These are phyloP conservation scores for Podilymbus podiceps DNA, from an alignment of 2,113 vertebrate genomes.

Conservation along the genomic window DNA sequence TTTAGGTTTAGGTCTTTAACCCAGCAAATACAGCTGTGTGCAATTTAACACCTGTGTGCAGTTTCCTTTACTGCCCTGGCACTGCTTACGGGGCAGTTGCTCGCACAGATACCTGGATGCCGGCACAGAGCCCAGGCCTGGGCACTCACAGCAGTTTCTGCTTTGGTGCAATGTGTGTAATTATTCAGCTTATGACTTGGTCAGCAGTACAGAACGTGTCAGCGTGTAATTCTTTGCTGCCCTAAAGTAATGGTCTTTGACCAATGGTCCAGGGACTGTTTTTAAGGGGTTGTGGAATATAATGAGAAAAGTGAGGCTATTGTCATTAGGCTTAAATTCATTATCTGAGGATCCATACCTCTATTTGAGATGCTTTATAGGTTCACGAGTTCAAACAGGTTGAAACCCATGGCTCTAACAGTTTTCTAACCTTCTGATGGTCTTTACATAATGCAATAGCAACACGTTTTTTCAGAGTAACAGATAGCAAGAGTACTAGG, in stretches of 20 bases:
- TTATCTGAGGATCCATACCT: not conserved
- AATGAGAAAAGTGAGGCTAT: slow-evolving; percentile 4
- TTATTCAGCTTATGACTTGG: not conserved
- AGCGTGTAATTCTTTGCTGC: slow-evolving; percentile 3
- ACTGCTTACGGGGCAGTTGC: not conserved
- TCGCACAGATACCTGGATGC: not conserved
- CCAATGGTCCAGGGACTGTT: not conserved
- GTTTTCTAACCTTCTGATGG: not conserved
- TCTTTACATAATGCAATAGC: not conserved
- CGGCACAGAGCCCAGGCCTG: not conserved
- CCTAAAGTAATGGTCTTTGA: slow-evolving; percentile 23
- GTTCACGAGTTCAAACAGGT: not conserved
- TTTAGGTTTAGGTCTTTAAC: not conserved
- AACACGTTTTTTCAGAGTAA: not conserved
- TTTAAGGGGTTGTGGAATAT: slow-evolving; percentile 10
- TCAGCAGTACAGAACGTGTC: slow-evolving; percentile 16
- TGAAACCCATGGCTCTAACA: not conserved
- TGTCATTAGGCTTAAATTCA: slow-evolving; percentile 47
- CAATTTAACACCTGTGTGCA: not conserved
- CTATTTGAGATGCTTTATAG: not conserved
- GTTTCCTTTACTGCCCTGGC: not conserved
- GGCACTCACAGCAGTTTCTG: not conserved
- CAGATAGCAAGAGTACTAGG: not conserved
- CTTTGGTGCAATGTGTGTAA: not conserved
- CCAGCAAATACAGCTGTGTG: not conserved